Evolutionary conservation across 1,140 invertebrate species (phyloP), one percentile per base, ranked within the genome.

Genomic region (Camponotus vicinus): DNA sequence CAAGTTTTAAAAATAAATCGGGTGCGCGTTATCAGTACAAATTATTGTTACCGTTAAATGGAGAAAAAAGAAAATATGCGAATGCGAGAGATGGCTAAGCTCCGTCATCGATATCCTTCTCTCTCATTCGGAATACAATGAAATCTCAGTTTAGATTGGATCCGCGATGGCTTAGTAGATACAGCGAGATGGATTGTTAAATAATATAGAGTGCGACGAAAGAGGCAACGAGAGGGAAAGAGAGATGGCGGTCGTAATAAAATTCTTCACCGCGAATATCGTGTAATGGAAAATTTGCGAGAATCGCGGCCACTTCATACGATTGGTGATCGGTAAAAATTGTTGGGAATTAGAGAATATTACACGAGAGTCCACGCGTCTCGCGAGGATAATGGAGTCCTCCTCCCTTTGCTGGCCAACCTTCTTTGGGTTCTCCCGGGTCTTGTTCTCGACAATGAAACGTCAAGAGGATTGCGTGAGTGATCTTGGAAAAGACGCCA

Each of bases 271-370:
- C 86, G 90, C 91, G 90, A 85, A 88, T 80, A 61, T 64, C 42
- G 84, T 75, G 75, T 80, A 87, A 87, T 89, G 82, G 88, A 88
- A 90, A 83, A 93, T 92, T 91, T 90, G 85, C 89, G 86, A 83
- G 79, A 83, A 83, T 83, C 69, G 89, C 66, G 86, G 89, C 87
- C 90, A 88, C 91, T 91, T 91, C 86, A 71, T 86, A 89, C 89
- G 90, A 89, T 91, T 88, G 92, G 85, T 86, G 89, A 80, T 80
- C 77, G 88, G 78, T 57, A 75, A 83, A 83, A 83, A 83, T 73
- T 55, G 66, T 32, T 37, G 40, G 79, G 69, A 83, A 83, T 83
- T 83, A 83, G 40, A 61, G 69, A 18, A 75, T 83, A 83, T 83
- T 83, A 83, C 42, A 63, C 57, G 15, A 63, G 15, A 63, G 27